Percentiles rank a stretch among this genome's conserved stretches.
Evolutionary conservation across 2,888 invertebrate genomes (phyloP).

Genomic region (Cosmia pyralina): DNA sequence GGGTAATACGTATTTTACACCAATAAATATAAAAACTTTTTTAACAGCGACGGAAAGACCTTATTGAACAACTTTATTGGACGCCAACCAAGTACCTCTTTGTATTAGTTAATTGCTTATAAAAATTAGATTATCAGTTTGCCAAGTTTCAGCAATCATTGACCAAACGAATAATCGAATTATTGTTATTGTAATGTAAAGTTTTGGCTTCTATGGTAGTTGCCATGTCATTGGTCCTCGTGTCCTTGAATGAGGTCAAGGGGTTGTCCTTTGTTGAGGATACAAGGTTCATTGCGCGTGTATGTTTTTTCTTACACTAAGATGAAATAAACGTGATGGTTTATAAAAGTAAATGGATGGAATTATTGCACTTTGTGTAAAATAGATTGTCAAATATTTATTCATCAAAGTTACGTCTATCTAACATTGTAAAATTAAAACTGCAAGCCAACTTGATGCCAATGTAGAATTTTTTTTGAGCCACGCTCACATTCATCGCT

Average conservation of each 20-base stretch:
- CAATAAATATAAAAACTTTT: slow-evolving; percentile 23
- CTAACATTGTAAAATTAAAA: neutral
- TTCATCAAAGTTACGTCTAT: neutral
- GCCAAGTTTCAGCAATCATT: slow-evolving; percentile 37
- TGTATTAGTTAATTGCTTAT: slow-evolving; percentile 48
- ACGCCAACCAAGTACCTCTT: slow-evolving; percentile 37
- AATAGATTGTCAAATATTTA: neutral
- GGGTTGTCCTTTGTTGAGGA: slow-evolving; percentile 12
- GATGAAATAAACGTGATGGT: neutral
- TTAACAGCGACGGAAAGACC: slow-evolving; percentile 4
- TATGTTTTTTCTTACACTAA: slow-evolving; percentile 1
- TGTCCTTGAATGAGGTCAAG: slow-evolving; percentile 28
- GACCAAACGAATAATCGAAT: slow-evolving; percentile 16
- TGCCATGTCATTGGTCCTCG: slow-evolving; percentile 5
- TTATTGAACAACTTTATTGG: slow-evolving; percentile 37
- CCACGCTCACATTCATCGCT: neutral
- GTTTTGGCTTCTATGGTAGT: slow-evolving; percentile 18
- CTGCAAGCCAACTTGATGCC: neutral
- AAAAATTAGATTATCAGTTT: slow-evolving; percentile 44
- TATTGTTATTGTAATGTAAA: slow-evolving; percentile 10
- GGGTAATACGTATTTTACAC: slow-evolving; percentile 24
- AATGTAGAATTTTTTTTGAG: neutral
- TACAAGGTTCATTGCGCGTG: neutral
- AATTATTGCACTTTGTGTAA: neutral
- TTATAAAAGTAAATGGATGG: neutral